A percentile compares a stretch with the other conserved stretches of the same genome.
Conservation (phyloP, 2,888 invertebrate genomes). For the Eudemis profundana region DNA sequence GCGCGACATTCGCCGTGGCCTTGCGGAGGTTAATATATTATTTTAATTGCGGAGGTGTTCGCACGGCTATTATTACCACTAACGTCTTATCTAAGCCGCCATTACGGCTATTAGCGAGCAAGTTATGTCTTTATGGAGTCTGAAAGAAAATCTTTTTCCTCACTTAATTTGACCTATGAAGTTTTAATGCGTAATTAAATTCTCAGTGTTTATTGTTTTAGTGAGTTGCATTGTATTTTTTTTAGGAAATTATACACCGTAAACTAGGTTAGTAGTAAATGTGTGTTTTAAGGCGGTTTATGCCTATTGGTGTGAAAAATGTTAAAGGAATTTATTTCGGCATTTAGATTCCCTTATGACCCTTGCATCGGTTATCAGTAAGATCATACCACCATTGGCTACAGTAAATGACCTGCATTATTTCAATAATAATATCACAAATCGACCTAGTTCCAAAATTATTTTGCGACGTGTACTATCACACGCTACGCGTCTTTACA, state of each 20-base stretch:
- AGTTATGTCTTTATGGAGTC: constrained; percentile 38
- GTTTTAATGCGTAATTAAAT: constrained; percentile 11
- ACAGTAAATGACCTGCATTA: no score
- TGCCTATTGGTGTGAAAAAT: neutral
- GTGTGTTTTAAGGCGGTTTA: neutral
- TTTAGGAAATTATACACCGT: neutral
- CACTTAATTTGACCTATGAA: constrained; percentile 24
- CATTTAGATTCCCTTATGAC: no score
- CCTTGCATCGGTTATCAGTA: no score
- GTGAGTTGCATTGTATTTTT: neutral
- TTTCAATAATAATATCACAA: no score
- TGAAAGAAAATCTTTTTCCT: constrained; percentile 11
- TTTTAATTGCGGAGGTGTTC: constrained; percentile 63
- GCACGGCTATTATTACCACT: constrained; percentile 39
- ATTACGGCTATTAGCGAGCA: constrained; percentile 39
- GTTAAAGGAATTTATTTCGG: no score
- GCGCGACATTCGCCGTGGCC: constrained; percentile 77
- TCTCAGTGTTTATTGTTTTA: neutral
- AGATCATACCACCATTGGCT: no score
- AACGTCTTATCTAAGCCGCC: constrained; percentile 40
- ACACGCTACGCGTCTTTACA: no score
- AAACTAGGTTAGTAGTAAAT: neutral
- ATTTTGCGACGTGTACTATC: no score
- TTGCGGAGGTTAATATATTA: constrained; percentile 72
- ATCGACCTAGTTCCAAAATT: no score